Evolutionary conservation across 2,888 invertebrate species (phyloP), one percentile per base, ranked within the genome.

Genomic region (Thymelicus lineola): DNA sequence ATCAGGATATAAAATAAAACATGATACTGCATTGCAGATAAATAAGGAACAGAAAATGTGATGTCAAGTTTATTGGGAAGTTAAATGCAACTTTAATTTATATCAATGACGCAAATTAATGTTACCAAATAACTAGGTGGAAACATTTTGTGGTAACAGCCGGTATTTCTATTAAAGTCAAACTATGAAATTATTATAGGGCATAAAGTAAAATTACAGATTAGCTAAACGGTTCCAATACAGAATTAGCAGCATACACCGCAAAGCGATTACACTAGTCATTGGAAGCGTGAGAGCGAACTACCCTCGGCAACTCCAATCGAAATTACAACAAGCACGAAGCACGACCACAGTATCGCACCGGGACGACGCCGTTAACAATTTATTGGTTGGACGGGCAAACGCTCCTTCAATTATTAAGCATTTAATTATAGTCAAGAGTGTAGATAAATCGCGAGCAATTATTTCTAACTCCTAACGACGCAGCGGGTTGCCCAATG

Each of bases 281-380:
- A 86, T 87, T 86, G 78, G 81, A 87, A 90, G 86, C 91, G 91
- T 92, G 90, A 90, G 89, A 91, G 84, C 88, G 83, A 82, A 85
- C 89, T 86, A 88, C 87, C 86, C 89, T 86, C 82, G 77, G 77
- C 77, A 77, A 77, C 80, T 86, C 82, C 83, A 85, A 87, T 88
- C 86, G 83, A 87, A 89, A 87, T 86, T 89, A 88, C 87, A 87
- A 82, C 85, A 79, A 85, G 85, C 90, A 86, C 88, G 88, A 85
- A 86, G 83, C 89, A 90, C 91, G 90, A 91, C 79, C 75, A 82
- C 82, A 78, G 80, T 86, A 88, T 85, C 84, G 87, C 85, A 85
- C 85, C 76, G 65, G 72, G 74, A 77, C 77, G 74, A 75, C 75
- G 77, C 75, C 77, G 77, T 75, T 75, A 77, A 81, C 84, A 82